Evolutionary conservation across 1,140 invertebrate species (phyloP).

Genomic region (Sipha flava): DNA sequence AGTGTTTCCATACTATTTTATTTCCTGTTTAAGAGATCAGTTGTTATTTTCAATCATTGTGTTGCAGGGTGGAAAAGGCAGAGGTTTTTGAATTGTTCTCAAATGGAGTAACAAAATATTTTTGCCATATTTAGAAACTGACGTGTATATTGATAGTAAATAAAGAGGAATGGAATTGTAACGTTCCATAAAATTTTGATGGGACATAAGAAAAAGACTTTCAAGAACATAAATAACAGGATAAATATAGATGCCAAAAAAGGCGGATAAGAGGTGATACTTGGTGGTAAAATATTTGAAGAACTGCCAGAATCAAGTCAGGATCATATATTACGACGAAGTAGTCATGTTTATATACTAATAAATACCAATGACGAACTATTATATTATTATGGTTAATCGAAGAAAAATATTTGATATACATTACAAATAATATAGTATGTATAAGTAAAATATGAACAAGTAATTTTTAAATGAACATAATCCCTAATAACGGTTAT

Average conservation of each 20-base stretch:
- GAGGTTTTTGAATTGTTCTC: neutral
- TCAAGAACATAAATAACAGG: neutral
- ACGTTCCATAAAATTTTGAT: neutral
- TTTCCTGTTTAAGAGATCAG: neutral
- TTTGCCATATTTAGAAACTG: neutral
- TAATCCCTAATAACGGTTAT: too few relatives aligned
- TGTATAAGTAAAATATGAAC: too few relatives aligned
- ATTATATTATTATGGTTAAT: neutral
- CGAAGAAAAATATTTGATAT: neutral
- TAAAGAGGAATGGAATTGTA: neutral
- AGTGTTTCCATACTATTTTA: too few relatives aligned
- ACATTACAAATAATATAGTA: neutral
- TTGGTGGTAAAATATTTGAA: slow-evolving; percentile 12
- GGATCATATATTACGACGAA: neutral
- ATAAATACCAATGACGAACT: neutral
- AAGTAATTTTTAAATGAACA: too few relatives aligned
- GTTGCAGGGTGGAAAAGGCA: neutral
- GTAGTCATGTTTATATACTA: neutral
- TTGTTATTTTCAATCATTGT: neutral
- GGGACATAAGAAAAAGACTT: neutral
- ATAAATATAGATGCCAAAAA: slow-evolving; percentile 2
- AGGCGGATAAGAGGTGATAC: neutral
- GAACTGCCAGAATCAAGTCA: neutral
- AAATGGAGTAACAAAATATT: neutral
- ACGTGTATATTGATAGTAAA: neutral